Conservation (phyloP, 1,140 invertebrate genomes). For the Nasonia longicornis region DNA sequence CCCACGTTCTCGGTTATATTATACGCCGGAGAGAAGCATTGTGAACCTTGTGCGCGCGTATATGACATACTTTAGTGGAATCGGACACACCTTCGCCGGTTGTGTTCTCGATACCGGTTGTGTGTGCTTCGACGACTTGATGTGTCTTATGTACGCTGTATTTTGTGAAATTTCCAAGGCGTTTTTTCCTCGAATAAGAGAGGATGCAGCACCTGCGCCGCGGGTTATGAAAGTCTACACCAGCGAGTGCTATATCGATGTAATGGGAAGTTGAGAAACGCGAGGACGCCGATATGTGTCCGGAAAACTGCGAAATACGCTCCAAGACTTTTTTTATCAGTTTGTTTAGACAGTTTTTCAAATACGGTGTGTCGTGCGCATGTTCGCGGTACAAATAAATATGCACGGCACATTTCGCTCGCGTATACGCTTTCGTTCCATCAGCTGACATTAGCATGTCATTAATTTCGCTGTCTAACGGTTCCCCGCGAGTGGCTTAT, state of each 20-base stretch:
- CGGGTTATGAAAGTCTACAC: neutral
- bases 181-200: neutral
- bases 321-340: neutral
- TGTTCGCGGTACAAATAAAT: neutral
- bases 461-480: neutral
- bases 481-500: neutral
- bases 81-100: neutral
- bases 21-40: neutral
- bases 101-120: neutral
- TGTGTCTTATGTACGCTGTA: neutral
- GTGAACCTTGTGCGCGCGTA: neutral
- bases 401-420: neutral
- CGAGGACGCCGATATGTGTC: too few species aligned
- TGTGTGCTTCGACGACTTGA: too few species aligned
- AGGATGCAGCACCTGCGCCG: neutral
- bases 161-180: neutral
- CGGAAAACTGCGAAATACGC: neutral
- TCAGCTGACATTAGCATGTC: slow-evolving; percentile 1
- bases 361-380: neutral
- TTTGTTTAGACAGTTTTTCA: neutral
- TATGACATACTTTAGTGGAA: neutral
- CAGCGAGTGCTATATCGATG: neutral
- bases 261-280: neutral
- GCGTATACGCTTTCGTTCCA: neutral
- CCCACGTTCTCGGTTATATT: neutral